phyloP scores from a whole-genome alignment of 2,888 invertebrate species.

The Lottia scabra region DNA sequence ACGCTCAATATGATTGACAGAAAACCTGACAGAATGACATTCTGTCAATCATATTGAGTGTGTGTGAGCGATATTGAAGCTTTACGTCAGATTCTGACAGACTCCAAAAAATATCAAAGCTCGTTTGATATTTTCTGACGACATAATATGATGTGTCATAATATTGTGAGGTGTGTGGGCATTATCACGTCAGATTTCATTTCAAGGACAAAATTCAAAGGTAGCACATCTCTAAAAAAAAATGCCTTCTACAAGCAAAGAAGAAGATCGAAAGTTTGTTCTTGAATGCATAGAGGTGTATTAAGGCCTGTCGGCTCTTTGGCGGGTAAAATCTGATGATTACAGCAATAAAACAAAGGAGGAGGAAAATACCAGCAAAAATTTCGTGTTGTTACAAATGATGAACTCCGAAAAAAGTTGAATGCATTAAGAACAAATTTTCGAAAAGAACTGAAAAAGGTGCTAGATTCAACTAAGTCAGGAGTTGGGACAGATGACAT shows the following conservation, averaged over 20 bases:
- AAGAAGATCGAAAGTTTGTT: constrained; percentile 20
- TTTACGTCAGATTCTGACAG: too few species aligned
- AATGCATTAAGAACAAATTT: constrained; percentile 46
- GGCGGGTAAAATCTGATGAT: constrained; percentile 47
- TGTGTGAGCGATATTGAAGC: too few species aligned
- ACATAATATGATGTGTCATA: too few species aligned
- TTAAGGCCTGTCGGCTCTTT: constrained; percentile 39
- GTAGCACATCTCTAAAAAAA: too few species aligned
- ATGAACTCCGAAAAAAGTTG: constrained; percentile 44
- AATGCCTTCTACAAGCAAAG: not conserved
- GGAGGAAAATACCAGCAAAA: constrained; percentile 29
- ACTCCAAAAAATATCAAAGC: too few species aligned
- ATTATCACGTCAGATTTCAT: too few species aligned
- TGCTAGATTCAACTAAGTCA: constrained; percentile 27
- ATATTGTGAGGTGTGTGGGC: too few species aligned
- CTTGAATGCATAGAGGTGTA: constrained; percentile 48
- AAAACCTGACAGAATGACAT: too few species aligned
- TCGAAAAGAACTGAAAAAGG: constrained; percentile 46
- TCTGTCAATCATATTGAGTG: too few species aligned
- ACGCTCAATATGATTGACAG: too few species aligned
- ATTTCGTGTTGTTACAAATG: constrained; percentile 27
- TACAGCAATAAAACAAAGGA: constrained; percentile 43
- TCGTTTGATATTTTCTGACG: too few species aligned
- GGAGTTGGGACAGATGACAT: constrained; percentile 19
- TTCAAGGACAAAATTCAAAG: too few species aligned